Evolutionary conservation across 1,140 invertebrate species (phyloP).

Genomic region (Drosophila azteca): DNA sequence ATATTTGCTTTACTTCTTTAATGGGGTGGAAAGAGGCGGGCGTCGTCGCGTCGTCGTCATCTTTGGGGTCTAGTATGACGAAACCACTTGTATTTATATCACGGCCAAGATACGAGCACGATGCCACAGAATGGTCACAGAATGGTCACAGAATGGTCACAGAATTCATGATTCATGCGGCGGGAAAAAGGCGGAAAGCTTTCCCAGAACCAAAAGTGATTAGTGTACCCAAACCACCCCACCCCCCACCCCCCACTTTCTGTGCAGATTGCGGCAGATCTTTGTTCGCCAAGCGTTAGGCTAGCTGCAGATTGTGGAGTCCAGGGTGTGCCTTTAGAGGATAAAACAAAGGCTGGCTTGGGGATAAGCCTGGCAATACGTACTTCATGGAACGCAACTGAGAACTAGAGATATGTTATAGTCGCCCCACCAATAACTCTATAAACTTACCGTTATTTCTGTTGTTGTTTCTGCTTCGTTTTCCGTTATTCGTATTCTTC

Average conservation of each 20-base stretch:
- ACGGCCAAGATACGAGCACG: slow-evolving; percentile 29
- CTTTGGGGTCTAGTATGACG: slow-evolving; percentile 50
- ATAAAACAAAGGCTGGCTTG: too few species aligned
- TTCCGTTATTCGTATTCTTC: slow-evolving; percentile 5
- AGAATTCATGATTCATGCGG: slow-evolving; percentile 29
- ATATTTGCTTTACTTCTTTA: slow-evolving; percentile 6
- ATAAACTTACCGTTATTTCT: slow-evolving; percentile 40
- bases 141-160: neutral
- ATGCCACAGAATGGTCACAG: slow-evolving; percentile 11
- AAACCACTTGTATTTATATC: slow-evolving; percentile 59
- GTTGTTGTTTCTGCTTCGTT: slow-evolving; percentile 22
- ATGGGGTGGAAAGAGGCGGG: slow-evolving; percentile 7
- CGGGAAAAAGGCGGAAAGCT: neutral
- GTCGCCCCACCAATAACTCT: neutral
- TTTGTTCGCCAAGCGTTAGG: too few species aligned
- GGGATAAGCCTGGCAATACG: too few species aligned
- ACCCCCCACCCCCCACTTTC: too few species aligned
- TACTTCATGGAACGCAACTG: too few species aligned
- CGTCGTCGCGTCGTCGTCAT: slow-evolving; percentile 26
- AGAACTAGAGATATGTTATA: too few species aligned
- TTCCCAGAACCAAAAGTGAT: slow-evolving; percentile 40
- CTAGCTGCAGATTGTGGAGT: too few species aligned
- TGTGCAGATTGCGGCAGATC: slow-evolving; percentile 13
- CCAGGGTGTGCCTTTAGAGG: too few species aligned
- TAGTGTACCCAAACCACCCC: slow-evolving; percentile 4